Conservation (phyloP, 2,888 invertebrate species). For the Drosophila anomalata region DNA sequence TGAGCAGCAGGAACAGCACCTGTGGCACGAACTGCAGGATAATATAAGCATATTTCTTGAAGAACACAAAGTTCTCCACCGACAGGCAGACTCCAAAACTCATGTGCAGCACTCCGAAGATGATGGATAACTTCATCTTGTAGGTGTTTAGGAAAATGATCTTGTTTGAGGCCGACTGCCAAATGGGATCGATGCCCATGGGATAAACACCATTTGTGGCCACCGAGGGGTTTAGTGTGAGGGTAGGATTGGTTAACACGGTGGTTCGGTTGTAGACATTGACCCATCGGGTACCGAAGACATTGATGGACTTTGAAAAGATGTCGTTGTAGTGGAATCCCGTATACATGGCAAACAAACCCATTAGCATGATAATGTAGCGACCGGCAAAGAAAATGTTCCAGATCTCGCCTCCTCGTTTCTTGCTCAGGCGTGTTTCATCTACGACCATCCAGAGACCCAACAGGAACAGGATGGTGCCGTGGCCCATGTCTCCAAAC, state of each 20-base stretch:
- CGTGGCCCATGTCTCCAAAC: constrained; percentile 98
- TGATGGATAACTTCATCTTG: constrained; percentile 98
- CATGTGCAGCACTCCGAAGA: constrained; percentile 97
- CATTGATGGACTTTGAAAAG: constrained; percentile 96
- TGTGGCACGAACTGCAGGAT: constrained; percentile 95
- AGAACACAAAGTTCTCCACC: constrained; percentile 90
- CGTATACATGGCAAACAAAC: constrained; percentile 97
- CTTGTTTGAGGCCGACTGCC: constrained; percentile 92
- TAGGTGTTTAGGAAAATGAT: constrained; percentile 96
- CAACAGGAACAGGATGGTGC: constrained; percentile 92
- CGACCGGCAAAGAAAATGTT: constrained; percentile 98
- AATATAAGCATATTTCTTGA: constrained; percentile 88
- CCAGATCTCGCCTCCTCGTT: constrained; percentile 94
- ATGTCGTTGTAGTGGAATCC: constrained; percentile 98
- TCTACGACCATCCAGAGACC: constrained; percentile 92
- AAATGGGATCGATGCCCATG: constrained; percentile 91
- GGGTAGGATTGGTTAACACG: constrained; percentile 83
- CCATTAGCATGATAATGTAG: constrained; percentile 98
- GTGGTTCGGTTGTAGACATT: constrained; percentile 86
- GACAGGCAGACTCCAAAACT: constrained; percentile 95
- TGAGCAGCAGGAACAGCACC: constrained; percentile 91
- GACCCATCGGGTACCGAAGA: constrained; percentile 95
- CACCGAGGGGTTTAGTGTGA: constrained; percentile 88
- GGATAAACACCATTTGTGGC: constrained; percentile 86
- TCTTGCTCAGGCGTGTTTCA: constrained; percentile 90